Conservation (phyloP, 37 sponge, comb jelly and placozoan genomes). For the Diacarnus erythraeanus region DNA sequence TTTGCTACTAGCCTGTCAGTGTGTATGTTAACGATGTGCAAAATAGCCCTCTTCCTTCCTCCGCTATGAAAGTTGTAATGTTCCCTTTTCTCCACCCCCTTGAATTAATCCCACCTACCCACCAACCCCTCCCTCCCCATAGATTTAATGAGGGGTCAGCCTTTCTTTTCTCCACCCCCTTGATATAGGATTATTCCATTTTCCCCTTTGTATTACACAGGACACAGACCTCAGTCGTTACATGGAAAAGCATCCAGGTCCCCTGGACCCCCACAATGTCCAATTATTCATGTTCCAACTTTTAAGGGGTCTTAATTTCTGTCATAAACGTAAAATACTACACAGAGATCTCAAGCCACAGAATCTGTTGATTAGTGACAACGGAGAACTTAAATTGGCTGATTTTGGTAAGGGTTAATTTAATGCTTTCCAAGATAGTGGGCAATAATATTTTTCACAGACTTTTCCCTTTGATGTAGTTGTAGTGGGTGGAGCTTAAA, state of each 20-base stretch:
- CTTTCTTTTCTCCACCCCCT: conserved; percentile 4
- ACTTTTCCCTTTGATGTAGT: too few species aligned
- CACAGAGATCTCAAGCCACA: conserved; percentile 98
- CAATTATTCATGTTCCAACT: conserved; percentile 90
- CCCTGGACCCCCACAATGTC: conserved; percentile 80
- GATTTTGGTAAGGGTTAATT: conserved; percentile 97
- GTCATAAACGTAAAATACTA: conserved; percentile 87
- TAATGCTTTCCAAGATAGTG: too few species aligned
- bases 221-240: conserved; percentile 90
- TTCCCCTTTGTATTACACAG: conserved; percentile 33
- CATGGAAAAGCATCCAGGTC: conserved; percentile 89
- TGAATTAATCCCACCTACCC: not conserved
- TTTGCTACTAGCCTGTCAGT: too few species aligned
- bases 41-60: too few species aligned
- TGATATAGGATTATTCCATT: not conserved
- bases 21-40: not conserved
- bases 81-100: not conserved
- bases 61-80: too few species aligned
- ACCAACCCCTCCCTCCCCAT: not conserved
- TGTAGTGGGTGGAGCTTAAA: too few species aligned
- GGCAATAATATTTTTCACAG: too few species aligned
- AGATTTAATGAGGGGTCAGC: not conserved
- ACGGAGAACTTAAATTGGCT: conserved; percentile 92
- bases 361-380: conserved; percentile 85
- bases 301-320: conserved; percentile 87